phyloP scores from a whole-genome alignment of 53 echinoderm and acorn worm genomes.

The Paracentrotus lividus region DNA sequence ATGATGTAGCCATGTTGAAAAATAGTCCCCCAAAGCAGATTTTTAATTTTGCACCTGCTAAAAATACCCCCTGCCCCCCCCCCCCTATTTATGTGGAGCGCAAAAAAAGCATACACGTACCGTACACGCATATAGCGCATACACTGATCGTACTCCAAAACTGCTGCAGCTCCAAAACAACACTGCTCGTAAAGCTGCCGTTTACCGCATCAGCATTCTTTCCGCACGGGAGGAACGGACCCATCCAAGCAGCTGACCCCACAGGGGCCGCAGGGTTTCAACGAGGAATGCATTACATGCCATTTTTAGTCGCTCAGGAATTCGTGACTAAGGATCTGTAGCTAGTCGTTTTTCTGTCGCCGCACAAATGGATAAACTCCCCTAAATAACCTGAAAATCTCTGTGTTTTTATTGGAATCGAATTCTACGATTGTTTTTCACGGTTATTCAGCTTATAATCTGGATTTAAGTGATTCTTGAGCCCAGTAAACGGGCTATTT shows the following conservation, averaged over 20 bases:
- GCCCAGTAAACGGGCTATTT: conserved; percentile 36
- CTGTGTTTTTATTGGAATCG: neutral
- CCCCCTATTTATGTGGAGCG: neutral
- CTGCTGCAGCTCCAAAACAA: too few relatives aligned
- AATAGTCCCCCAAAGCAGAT: too few relatives aligned
- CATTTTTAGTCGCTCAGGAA: conserved; percentile 68
- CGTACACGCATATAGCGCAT: too few relatives aligned
- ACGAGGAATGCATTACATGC: conserved; percentile 54
- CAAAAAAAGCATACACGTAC: too few relatives aligned
- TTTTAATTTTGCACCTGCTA: too few relatives aligned
- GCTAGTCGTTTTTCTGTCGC: conserved; percentile 63
- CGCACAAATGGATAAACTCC: conserved; percentile 63
- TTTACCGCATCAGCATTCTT: conserved; percentile 20
- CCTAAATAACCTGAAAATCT: conserved; percentile 39
- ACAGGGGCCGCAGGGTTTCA: conserved; percentile 56
- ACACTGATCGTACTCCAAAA: too few relatives aligned
- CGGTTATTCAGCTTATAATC: conserved; percentile 20
- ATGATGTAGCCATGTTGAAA: too few relatives aligned
- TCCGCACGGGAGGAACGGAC: neutral
- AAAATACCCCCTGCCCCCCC: neutral
- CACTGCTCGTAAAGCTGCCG: conserved; percentile 26
- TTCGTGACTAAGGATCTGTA: conserved; percentile 54
- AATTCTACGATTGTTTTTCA: conserved; percentile 20
- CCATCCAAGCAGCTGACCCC: conserved; percentile 62
- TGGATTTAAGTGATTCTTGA: neutral